Conservation (phyloP, 2,888 invertebrate genomes). For the Cryptus viduatorius region DNA sequence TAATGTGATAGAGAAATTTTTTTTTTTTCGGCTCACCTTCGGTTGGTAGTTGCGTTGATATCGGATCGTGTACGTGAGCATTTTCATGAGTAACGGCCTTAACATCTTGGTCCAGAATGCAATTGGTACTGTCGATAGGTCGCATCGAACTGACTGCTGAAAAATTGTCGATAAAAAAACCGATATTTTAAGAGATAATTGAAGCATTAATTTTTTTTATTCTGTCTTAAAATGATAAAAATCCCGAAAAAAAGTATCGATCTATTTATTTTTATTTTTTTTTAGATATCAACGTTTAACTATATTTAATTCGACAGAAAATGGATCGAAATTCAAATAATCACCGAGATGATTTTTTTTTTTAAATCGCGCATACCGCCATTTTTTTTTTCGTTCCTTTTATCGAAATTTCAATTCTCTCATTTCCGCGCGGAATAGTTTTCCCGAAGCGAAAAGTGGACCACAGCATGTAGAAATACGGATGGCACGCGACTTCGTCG, state of each 20-base stretch:
- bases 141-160: constrained; percentile 96
- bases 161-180: constrained; percentile 82
- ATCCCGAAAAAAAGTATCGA: too few relatives aligned
- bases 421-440: constrained; percentile 13
- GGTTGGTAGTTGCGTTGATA: constrained; percentile 90
- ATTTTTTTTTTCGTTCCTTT: not conserved
- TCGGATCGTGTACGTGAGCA: constrained; percentile 90
- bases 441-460: not conserved
- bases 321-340: not conserved
- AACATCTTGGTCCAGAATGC: constrained; percentile 95
- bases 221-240: not conserved
- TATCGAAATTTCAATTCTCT: not conserved
- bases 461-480: not conserved
- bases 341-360: not conserved
- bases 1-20: not conserved
- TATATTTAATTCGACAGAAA: too few relatives aligned
- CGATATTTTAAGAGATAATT: constrained; percentile 21
- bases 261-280: not conserved
- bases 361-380: not conserved
- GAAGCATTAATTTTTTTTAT: not conserved
- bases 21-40: constrained; percentile 86
- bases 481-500: constrained; percentile 43
- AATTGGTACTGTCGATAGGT: constrained; percentile 94
- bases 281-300: constrained; percentile 12
- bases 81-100: constrained; percentile 95